Percentiles rank a stretch among this genome's conserved stretches.
These are phyloP conservation scores for Flabesymbios commensalis DNA, from an alignment of 2,888 invertebrate genomes.

Conservation along the genomic window DNA sequence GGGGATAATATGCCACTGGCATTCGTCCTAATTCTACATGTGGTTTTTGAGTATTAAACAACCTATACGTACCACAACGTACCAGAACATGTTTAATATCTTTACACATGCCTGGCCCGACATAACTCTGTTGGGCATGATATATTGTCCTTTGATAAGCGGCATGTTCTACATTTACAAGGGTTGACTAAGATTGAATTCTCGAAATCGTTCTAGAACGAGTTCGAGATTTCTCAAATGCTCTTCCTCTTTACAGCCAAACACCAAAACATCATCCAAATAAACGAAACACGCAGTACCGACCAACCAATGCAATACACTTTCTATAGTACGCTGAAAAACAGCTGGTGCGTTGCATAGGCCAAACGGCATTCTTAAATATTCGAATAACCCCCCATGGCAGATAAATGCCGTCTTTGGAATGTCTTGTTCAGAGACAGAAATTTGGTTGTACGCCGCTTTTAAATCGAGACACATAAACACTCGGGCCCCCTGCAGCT, in stretches of 20 bases:
- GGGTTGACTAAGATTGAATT: background rate
- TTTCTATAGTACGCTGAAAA: background rate
- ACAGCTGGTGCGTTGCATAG: background rate
- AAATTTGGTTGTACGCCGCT: background rate
- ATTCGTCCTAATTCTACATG: too few species aligned
- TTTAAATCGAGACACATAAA: background rate
- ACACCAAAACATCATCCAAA: constrained; percentile 2
- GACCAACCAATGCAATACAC: background rate
- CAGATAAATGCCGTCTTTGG: background rate
- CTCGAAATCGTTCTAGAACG: background rate
- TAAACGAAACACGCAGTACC: background rate
- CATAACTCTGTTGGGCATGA: too few species aligned
- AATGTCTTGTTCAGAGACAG: background rate
- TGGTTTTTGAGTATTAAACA: too few species aligned
- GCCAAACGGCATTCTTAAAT: background rate
- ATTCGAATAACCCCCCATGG: background rate
- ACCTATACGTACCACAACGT: too few species aligned
- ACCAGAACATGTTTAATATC: too few species aligned
- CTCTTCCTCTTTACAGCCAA: background rate
- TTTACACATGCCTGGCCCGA: too few species aligned
- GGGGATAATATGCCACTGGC: too few species aligned
- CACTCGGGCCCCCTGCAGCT: background rate
- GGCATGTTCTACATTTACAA: background rate
- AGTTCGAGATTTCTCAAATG: background rate
- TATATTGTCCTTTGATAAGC: too few species aligned